These are phyloP conservation scores for Halictus ligatus DNA, from an alignment of 2,888 invertebrate genomes.

Conservation along the genomic window DNA sequence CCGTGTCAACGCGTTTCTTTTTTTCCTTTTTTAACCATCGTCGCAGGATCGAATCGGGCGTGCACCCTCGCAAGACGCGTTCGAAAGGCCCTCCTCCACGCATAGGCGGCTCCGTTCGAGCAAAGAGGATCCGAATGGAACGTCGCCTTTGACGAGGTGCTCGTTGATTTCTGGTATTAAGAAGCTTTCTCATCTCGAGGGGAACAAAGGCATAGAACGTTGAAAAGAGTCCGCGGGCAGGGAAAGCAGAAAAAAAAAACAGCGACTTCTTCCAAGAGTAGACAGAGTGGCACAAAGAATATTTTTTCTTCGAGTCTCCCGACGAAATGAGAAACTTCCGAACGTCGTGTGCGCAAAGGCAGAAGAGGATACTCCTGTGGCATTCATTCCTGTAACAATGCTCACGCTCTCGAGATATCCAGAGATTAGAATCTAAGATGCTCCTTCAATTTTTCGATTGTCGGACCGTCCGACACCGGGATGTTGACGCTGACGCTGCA, in stretches of 20 bases:
- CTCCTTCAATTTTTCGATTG: not conserved
- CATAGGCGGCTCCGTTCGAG: not conserved
- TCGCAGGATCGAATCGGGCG: not conserved
- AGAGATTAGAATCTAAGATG: conserved; percentile 15
- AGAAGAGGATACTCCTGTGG: not conserved
- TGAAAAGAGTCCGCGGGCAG: conserved; percentile 10
- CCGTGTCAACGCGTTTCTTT: not conserved
- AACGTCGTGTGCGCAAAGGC: conserved; percentile 8
- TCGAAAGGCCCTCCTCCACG: too few relatives aligned
- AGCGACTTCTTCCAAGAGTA: conserved; percentile 22
- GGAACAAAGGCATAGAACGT: conserved; percentile 31
- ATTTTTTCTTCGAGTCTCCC: conserved; percentile 17
- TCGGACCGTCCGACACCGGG: not conserved
- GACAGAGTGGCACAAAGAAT: conserved; percentile 19
- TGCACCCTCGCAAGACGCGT: not conserved
- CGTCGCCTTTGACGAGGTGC: conserved; percentile 31
- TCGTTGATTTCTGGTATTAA: conserved; percentile 48
- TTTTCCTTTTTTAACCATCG: too few relatives aligned
- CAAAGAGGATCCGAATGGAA: not conserved
- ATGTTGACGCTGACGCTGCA: not conserved
- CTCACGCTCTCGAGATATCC: conserved; percentile 10
- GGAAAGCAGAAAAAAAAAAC: conserved; percentile 6
- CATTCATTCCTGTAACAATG: conserved; percentile 26
- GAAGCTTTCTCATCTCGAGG: conserved; percentile 53
- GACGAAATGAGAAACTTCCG: conserved; percentile 41